Evolutionary conservation across 2,888 invertebrate genomes (phyloP), one percentile per base, ranked within the genome.

Genomic region (Metalampra italica): DNA sequence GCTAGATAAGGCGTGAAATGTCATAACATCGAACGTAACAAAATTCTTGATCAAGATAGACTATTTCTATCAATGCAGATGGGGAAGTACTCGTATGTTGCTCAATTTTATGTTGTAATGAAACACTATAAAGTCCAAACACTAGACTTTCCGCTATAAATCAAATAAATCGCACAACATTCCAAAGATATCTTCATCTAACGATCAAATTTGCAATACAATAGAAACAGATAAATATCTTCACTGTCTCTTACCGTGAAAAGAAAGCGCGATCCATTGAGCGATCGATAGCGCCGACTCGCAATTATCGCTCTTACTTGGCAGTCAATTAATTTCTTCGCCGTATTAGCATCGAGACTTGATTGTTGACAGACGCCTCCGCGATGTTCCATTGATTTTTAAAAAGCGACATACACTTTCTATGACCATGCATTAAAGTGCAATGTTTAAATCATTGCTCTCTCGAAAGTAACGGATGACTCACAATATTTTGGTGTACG

Each of bases 381-480:
- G 56, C 59, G 67, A 68, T 63, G 66, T 55, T 57, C 68, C 66
- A 76, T 78, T 80, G 74, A 78, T 66, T 76, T 70, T 71, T 68
- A n/a, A 66, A 59, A 54, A 56, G 56, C 56, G 50, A 53, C 57
- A 55, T 61, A 59, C 66, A 75, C 74, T 78, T 78, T 80, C 77
- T 77, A 77, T 57, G 54, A 55, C 50, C 55, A 54, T 48, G 36
- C 42, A 42, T 36, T 38, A 52, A 45, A 47, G 29, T 41, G n/a
- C 13, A 41, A 3, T 12, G n/a, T 12, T 38, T 13, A 9, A 22
- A 22, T 22, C 5, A 22, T 22, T n/a, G n/a, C 11, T 36, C 39
- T 39, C 14, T 5, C 39, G 36, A 39, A 39, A 39, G 39, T 14
- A 7, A n/a, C 8, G n/a, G 41, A 40, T 29, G 29, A 41, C 22